Percentiles rank a stretch among this genome's conserved stretches.
Evolutionary conservation across 92 coral and sea anemone species (phyloP).

Genomic region (Actinernus sp.): DNA sequence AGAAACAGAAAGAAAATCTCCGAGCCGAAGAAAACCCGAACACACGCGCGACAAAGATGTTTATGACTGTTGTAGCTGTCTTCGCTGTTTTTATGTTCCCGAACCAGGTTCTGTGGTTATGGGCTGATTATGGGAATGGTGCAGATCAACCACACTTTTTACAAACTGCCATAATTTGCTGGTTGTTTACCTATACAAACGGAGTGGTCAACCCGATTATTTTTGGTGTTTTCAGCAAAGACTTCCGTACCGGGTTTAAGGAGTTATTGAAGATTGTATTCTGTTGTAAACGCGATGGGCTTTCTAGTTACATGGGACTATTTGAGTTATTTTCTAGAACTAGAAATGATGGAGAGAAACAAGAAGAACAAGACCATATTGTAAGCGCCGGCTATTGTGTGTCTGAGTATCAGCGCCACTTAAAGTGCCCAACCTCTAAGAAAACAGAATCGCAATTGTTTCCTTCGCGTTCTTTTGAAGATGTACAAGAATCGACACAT

Average conservation of each 20-base stretch:
- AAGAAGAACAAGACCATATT: background rate
- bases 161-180: conserved; percentile 69
- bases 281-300: conserved; percentile 31
- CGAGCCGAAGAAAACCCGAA: conserved; percentile 65
- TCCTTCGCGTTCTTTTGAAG: too few relatives aligned
- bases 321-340: conserved; percentile 2
- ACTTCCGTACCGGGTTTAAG: conserved; percentile 83
- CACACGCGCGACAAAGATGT: conserved; percentile 92
- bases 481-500: too few relatives aligned
- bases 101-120: conserved; percentile 91
- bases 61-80: conserved; percentile 85
- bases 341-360: too few relatives aligned
- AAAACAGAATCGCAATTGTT: too few relatives aligned
- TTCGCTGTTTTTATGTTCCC: conserved; percentile 94
- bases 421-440: too few relatives aligned
- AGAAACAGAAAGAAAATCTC: background rate
- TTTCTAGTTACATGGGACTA: background rate
- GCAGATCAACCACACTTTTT: conserved; percentile 49
- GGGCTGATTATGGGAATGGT: conserved; percentile 90
- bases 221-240: conserved; percentile 86
- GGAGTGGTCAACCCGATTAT: conserved; percentile 91
- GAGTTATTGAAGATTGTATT: conserved; percentile 32
- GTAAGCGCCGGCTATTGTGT: background rate
- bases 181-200: conserved; percentile 92
- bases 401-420: too few relatives aligned